phyloP scores from a whole-genome alignment of 2,113 vertebrate genomes.

The Chloropsis hardwickii region DNA sequence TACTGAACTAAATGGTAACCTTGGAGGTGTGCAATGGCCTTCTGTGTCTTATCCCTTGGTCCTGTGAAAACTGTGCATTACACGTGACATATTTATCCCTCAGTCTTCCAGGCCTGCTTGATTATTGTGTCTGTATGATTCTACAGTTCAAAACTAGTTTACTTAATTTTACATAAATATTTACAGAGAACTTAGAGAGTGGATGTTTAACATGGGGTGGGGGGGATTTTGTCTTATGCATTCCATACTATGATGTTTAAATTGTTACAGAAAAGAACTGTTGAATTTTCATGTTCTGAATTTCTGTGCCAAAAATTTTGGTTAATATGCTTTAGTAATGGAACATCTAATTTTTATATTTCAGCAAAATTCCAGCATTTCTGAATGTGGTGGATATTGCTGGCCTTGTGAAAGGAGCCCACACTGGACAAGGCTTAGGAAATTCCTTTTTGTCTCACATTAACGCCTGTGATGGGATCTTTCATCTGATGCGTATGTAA shows the following conservation, averaged over 20 bases:
- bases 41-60: background rate
- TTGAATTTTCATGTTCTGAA: background rate
- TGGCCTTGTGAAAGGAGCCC: constrained; percentile 96
- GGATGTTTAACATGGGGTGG: background rate
- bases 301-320: background rate
- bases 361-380: constrained; percentile 97
- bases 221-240: background rate
- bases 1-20: background rate
- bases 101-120: background rate
- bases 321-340: background rate
- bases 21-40: background rate
- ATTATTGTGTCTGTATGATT: background rate
- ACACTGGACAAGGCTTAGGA: constrained; percentile 92
- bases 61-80: background rate
- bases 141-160: background rate
- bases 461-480: constrained; percentile 94
- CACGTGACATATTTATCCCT: background rate
- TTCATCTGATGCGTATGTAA: constrained; percentile 95
- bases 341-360: constrained; percentile 53
- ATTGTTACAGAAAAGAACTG: background rate
- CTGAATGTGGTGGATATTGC: constrained; percentile 97
- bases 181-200: background rate
- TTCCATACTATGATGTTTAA: background rate
- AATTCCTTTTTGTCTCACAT: constrained; percentile 98
- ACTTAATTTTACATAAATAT: background rate